A percentile compares a stretch with the other conserved stretches of the same genome.
Evolutionary conservation across 2,797 vertebrate genomes (phyloP).

Genomic region (Gorsachius magnificus): DNA sequence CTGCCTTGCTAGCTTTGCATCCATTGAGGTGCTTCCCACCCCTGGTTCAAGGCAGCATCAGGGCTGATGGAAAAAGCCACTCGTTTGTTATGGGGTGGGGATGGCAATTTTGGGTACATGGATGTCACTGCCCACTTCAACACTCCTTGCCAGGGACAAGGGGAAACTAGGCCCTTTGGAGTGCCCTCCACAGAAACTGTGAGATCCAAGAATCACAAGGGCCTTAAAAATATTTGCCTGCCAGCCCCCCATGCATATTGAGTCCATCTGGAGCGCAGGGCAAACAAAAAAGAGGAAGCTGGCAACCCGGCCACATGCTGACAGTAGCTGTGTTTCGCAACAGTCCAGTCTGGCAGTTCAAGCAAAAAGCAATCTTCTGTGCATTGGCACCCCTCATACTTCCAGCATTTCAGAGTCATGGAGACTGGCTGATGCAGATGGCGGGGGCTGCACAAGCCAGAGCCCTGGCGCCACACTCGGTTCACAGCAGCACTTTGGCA

Average conservation of each 20-base stretch:
- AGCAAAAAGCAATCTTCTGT: background rate
- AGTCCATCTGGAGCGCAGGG: accelerated
- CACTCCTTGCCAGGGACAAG: background rate
- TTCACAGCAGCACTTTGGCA: accelerated
- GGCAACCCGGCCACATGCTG: accelerated
- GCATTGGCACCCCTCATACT: background rate
- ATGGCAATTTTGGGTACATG: background rate
- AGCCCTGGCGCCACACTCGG: background rate
- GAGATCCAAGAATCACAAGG: background rate
- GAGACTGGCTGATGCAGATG: background rate
- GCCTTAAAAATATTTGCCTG: background rate
- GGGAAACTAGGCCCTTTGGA: background rate
- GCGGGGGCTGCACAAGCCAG: accelerated
- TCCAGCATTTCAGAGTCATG: background rate
- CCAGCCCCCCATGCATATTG: accelerated
- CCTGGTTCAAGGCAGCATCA: background rate
- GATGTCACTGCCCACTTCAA: background rate
- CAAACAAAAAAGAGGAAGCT: background rate
- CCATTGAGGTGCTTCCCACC: background rate
- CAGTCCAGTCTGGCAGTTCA: background rate
- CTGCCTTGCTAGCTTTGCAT: background rate
- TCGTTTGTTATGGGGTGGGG: background rate
- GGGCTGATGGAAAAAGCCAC: background rate
- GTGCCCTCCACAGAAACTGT: background rate
- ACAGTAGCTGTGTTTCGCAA: background rate